These are phyloP conservation scores for Notodonta dromedarius DNA, from an alignment of 2,888 invertebrate genomes.

Conservation along the genomic window DNA sequence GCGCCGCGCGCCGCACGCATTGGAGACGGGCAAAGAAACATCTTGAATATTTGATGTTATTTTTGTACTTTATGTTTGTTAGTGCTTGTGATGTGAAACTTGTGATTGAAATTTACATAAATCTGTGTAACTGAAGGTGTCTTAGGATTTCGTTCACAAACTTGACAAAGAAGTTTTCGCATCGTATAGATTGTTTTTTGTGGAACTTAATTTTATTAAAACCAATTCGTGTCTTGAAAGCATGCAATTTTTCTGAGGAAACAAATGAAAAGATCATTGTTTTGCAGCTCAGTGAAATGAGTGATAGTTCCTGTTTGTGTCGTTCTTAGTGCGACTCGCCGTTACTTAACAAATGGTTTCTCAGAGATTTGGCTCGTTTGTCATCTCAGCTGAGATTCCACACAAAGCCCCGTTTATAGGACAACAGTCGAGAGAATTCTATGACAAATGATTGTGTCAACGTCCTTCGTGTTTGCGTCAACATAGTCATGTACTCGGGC, in stretches of 20 bases:
- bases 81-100: not conserved
- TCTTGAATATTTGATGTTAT: conserved; percentile 1
- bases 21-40: not conserved
- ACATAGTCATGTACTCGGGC: not conserved
- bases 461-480: not conserved
- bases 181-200: too few species aligned
- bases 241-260: not conserved
- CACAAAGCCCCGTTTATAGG: not conserved
- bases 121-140: not conserved
- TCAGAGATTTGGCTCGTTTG: conserved; percentile 3
- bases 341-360: conserved; percentile 6
- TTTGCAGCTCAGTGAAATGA: not conserved
- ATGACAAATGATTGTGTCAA: conserved; percentile 1
- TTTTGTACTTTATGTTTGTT: not conserved
- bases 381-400: conserved; percentile 2
- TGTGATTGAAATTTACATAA: conserved; percentile 1
- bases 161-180: too few species aligned
- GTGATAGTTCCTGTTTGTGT: conserved; percentile 1
- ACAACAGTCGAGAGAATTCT: not conserved
- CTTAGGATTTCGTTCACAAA: not conserved
- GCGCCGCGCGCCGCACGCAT: not conserved
- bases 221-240: too few species aligned
- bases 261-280: not conserved
- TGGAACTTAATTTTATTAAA: too few species aligned
- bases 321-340: conserved; percentile 1